These are phyloP conservation scores for Lasioglossum marginatum DNA, from an alignment of 2,888 invertebrate species.

Conservation along the genomic window DNA sequence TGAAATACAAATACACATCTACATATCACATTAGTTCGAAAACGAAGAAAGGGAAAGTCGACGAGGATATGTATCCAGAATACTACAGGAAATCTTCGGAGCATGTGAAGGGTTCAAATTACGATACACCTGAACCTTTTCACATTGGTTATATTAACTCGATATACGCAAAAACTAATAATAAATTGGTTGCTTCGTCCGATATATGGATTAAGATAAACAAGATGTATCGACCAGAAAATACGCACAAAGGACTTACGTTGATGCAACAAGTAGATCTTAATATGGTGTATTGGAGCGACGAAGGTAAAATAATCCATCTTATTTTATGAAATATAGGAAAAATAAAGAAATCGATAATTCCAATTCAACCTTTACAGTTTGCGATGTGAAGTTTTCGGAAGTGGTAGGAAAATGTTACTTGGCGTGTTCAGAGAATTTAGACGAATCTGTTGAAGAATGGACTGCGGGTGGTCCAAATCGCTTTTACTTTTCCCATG, in stretches of 20 bases:
- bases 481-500: conserved; percentile 91
- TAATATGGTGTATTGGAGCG: conserved; percentile 91
- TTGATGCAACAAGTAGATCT: conserved; percentile 88
- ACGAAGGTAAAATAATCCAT: conserved; percentile 86
- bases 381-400: conserved; percentile 86
- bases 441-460: conserved; percentile 85
- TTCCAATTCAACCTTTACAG: conserved; percentile 77
- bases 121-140: conserved; percentile 91
- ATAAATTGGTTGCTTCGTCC: conserved; percentile 86
- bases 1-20: conserved; percentile 85
- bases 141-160: conserved; percentile 89
- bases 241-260: conserved; percentile 87
- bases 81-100: conserved; percentile 91
- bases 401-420: conserved; percentile 90
- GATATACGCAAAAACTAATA: conserved; percentile 86
- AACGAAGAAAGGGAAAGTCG: conserved; percentile 85
- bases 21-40: conserved; percentile 62
- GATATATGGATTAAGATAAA: conserved; percentile 89
- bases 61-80: conserved; percentile 91
- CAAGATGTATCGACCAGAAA: conserved; percentile 91
- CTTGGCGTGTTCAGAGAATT: conserved; percentile 88
- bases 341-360: background rate
- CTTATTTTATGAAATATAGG: background rate
- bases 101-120: conserved; percentile 89
- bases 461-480: conserved; percentile 89